Evolutionary conservation across 2,797 vertebrate genomes (phyloP), one percentile per base, ranked within the genome.

Genomic region (Lophura swinhoii): DNA sequence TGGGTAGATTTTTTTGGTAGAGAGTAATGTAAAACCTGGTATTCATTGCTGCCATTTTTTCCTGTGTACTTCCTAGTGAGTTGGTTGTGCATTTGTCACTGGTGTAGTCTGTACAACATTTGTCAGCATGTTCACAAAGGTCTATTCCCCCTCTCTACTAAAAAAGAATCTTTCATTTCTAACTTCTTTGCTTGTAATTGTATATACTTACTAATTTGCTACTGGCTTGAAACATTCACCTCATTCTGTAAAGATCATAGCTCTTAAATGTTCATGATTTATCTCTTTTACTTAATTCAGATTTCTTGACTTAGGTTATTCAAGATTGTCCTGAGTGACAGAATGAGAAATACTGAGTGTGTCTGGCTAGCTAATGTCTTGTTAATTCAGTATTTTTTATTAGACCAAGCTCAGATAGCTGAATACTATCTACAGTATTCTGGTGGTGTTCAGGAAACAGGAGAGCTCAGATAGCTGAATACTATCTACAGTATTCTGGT

Each of bases 181-280:
- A 63, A 31, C n/a, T 91, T 56, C 39, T 91, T 58, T 64, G 39
- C 60, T 87, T 88, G 15, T 55, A 49, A 58, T 73, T 58, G 63
- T 46, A 12, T 7, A 10, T 29, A 16, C 31, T 69, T 79, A 24
- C 39, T 58, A 58, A 77, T 81, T 91, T 92, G 37, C 46, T 71
- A 41, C 4, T 31, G 53, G 10, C 39, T 77, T 15, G 9, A 43
- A 22, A 58, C 21, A 9, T 58, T 58, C 12, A n/a, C 21, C 53
- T 56, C 7, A 0, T 12, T 23, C 71, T 71, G 18, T 49, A 29
- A 74, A 80, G 35, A 26, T 70, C 46, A 64, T 29, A 76, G 37
- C 68, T 66, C 26, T 23, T 77, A 37, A 10, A 20, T 64, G 76
- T 72, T 17, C 58, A 3, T 5, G 22, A 11, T 51, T 72, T 55